Conservation (phyloP, 2,797 vertebrate genomes). For the Myripristis murdjan region DNA sequence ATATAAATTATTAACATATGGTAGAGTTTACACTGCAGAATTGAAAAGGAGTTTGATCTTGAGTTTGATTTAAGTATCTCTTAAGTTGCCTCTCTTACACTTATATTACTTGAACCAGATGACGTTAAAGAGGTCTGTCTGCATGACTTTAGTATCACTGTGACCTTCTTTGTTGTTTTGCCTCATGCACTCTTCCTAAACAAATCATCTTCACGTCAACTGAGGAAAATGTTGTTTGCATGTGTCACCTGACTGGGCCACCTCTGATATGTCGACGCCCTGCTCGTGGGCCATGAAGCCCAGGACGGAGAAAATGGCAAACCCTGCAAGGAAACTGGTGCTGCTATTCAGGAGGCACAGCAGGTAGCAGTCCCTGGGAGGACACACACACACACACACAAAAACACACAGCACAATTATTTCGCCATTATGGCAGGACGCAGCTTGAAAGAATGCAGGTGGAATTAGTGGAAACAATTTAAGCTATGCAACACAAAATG, state of each 20-base stretch:
- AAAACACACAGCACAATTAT: neutral
- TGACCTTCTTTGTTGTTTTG: neutral
- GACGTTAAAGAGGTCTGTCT: neutral
- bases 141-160: neutral
- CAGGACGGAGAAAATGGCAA: slow-evolving; percentile 94
- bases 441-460: neutral
- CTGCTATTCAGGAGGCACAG: slow-evolving; percentile 93
- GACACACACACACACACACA: neutral
- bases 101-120: too few relatives aligned
- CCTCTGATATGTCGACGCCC: slow-evolving; percentile 86
- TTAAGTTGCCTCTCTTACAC: too few relatives aligned
- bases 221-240: neutral
- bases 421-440: neutral
- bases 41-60: too few relatives aligned
- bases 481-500: neutral
- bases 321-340: slow-evolving; percentile 94
- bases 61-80: too few relatives aligned
- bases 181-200: neutral
- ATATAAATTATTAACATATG: too few relatives aligned
- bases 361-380: slow-evolving; percentile 88
- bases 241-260: slow-evolving; percentile 89
- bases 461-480: neutral
- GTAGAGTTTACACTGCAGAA: too few relatives aligned
- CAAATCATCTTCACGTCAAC: neutral
- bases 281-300: slow-evolving; percentile 95